These are phyloP conservation scores for Volucella zonaria DNA, from an alignment of 2,888 invertebrate genomes.

Conservation along the genomic window DNA sequence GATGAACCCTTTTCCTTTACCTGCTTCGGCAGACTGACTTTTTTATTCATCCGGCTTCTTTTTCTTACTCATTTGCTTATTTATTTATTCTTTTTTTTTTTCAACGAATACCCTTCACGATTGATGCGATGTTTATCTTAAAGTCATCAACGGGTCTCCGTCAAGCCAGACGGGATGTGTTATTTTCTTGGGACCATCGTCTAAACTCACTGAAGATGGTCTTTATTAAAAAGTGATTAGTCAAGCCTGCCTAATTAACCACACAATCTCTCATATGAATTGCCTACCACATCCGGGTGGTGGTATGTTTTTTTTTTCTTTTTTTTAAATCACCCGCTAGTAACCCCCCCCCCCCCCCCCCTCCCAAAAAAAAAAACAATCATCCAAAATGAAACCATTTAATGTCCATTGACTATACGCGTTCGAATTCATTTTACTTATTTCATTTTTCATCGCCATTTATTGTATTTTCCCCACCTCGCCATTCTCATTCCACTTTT, in stretches of 20 bases:
- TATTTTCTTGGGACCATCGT: slow-evolving; percentile 18
- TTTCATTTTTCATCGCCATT: slow-evolving; percentile 28
- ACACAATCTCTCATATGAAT: slow-evolving; percentile 6
- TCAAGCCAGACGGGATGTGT: slow-evolving; percentile 42
- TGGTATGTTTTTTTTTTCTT: slow-evolving; percentile 6
- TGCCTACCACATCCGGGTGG: slow-evolving; percentile 1
- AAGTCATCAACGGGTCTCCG: slow-evolving; percentile 57
- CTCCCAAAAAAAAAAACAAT: not conserved
- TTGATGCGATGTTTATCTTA: slow-evolving; percentile 62
- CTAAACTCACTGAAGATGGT: slow-evolving; percentile 49
- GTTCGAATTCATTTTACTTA: slow-evolving; percentile 38
- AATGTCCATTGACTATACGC: slow-evolving; percentile 62
- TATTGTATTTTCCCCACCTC: not conserved
- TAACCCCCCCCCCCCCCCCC: no score
- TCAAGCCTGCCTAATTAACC: slow-evolving; percentile 26
- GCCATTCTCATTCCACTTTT: not conserved
- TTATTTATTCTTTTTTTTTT: slow-evolving; percentile 2
- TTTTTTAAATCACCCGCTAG: slow-evolving; percentile 35
- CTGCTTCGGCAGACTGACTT: slow-evolving; percentile 14
- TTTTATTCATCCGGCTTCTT: not conserved
- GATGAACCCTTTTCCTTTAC: slow-evolving; percentile 38
- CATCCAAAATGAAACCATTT: slow-evolving; percentile 27
- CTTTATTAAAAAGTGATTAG: slow-evolving; percentile 68
- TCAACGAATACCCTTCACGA: slow-evolving; percentile 51
- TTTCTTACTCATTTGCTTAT: slow-evolving; percentile 54